These are phyloP conservation scores for Hyposoter didymator DNA, from an alignment of 2,888 invertebrate genomes.

Conservation along the genomic window DNA sequence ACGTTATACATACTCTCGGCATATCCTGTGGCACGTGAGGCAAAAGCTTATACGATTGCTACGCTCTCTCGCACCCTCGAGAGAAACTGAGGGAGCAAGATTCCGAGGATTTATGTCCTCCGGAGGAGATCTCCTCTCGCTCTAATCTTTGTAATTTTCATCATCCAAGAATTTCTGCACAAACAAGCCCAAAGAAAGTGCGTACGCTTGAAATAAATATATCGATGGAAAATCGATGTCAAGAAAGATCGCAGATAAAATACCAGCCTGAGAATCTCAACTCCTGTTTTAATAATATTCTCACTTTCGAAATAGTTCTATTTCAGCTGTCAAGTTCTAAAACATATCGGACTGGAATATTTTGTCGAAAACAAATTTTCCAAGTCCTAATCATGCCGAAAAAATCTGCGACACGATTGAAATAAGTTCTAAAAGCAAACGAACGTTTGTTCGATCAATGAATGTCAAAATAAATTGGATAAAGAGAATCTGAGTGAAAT, in stretches of 20 bases:
- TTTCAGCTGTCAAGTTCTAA: too few relatives aligned
- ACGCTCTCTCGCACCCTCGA: conserved; percentile 44
- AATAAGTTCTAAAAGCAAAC: background rate
- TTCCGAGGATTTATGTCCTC: conserved; percentile 62
- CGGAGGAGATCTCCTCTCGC: conserved; percentile 36
- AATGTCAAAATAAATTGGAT: conserved; percentile 8
- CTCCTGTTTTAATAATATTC: background rate
- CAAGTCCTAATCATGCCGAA: background rate
- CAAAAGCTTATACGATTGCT: conserved; percentile 38
- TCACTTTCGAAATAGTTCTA: background rate
- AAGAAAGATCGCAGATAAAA: background rate
- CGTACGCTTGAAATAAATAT: conserved; percentile 5
- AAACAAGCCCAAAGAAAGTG: conserved; percentile 23
- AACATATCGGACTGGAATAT: background rate
- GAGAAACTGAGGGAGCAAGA: conserved; percentile 49
- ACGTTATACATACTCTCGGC: background rate
- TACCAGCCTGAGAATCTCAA: background rate
- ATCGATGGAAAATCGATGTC: conserved; percentile 5
- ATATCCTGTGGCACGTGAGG: conserved; percentile 32
- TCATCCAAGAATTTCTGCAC: conserved; percentile 25
- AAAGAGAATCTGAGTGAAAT: conserved; percentile 10
- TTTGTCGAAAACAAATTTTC: background rate
- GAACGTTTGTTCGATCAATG: background rate
- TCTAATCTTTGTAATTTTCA: conserved; percentile 47
- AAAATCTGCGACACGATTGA: background rate